These are phyloP conservation scores for Heliconius sara DNA, from an alignment of 2,888 invertebrate genomes.

Conservation along the genomic window DNA sequence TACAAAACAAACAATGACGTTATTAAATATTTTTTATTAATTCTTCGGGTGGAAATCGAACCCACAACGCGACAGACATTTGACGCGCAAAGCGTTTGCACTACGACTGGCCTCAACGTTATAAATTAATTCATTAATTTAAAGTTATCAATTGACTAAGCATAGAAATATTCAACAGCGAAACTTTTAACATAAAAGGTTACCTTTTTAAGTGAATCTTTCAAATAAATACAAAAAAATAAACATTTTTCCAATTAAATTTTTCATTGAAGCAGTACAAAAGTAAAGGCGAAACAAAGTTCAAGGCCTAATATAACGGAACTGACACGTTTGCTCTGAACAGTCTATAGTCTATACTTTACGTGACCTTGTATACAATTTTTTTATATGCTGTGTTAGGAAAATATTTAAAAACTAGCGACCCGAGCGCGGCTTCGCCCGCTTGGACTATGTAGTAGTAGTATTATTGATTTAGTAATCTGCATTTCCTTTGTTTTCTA, in stretches of 20 bases:
- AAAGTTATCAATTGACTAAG: not conserved
- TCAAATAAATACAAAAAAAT: not conserved
- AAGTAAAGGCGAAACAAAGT: conserved; percentile 22
- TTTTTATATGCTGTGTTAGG: not conserved
- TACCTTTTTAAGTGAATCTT: not conserved
- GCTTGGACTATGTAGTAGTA: too few species aligned
- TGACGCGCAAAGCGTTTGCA: too few species aligned
- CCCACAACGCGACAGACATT: too few species aligned
- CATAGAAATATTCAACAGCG: too few species aligned
- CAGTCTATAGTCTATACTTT: conserved; percentile 6
- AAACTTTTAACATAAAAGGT: not conserved
- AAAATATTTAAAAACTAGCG: not conserved
- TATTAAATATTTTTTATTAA: too few species aligned
- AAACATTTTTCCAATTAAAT: not conserved
- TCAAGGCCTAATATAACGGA: conserved; percentile 33
- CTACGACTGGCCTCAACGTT: too few species aligned
- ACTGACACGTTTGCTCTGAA: conserved; percentile 23
- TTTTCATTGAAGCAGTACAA: conserved; percentile 8
- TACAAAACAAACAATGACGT: too few species aligned
- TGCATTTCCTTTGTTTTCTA: too few species aligned
- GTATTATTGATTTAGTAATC: too few species aligned
- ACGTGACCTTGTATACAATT: not conserved
- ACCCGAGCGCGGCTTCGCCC: too few species aligned
- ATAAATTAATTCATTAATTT: not conserved
- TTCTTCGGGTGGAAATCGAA: too few species aligned